phyloP scores from a whole-genome alignment of 2,888 invertebrate genomes.

The Dryobotodes eremita region DNA sequence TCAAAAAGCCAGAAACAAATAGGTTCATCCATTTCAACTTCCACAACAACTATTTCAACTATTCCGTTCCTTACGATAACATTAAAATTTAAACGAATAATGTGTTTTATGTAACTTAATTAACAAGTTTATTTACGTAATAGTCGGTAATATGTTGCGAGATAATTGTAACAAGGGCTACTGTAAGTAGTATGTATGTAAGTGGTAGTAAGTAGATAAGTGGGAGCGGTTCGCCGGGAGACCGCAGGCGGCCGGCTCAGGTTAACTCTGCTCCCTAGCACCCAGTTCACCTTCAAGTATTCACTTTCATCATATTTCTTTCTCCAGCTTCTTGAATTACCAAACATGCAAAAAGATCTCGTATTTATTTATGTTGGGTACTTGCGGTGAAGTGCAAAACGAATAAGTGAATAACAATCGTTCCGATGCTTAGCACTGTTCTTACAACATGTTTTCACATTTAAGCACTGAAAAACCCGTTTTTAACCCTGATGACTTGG shows the following conservation, averaged over 20 bases:
- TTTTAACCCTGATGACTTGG: not conserved
- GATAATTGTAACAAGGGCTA: constrained; percentile 58
- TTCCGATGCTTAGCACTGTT: constrained; percentile 1
- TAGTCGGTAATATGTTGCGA: constrained; percentile 40
- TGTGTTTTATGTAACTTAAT: constrained; percentile 43
- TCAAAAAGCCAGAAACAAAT: not conserved
- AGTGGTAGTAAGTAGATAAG: constrained; percentile 55
- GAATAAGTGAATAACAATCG: constrained; percentile 3
- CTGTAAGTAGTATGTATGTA: constrained; percentile 47
- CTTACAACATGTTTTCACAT: constrained; percentile 9
- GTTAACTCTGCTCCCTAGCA: constrained; percentile 75
- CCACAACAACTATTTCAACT: not conserved
- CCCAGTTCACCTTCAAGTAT: constrained; percentile 80
- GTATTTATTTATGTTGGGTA: constrained; percentile 33
- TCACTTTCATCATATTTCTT: constrained; percentile 82
- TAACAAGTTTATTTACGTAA: constrained; percentile 48
- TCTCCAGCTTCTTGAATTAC: constrained; percentile 71
- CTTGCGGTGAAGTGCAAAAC: constrained; percentile 14
- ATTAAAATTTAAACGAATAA: constrained; percentile 22
- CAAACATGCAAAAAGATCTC: constrained; percentile 63
- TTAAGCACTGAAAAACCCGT: not conserved
- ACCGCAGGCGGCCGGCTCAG: constrained; percentile 81
- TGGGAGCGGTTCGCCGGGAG: constrained; percentile 59
- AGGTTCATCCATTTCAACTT: not conserved
- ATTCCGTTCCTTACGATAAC: constrained; percentile 20